Evolutionary conservation across 2,113 vertebrate genomes (phyloP).

Genomic region (Arizona elegans): DNA sequence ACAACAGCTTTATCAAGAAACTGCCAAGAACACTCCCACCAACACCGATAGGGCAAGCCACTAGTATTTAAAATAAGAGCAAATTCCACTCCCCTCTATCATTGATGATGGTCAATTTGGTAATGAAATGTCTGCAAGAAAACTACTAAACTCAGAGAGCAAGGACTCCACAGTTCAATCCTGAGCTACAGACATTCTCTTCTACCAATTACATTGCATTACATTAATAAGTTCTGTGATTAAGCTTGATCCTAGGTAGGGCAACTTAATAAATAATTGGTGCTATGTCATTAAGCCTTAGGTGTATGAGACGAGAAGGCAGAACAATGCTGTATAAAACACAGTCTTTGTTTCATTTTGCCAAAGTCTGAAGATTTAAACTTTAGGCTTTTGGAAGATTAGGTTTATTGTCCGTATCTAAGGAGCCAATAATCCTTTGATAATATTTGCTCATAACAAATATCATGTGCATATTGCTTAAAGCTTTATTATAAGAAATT

Average conservation of each 20-base stretch:
- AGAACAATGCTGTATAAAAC: conserved; percentile 31
- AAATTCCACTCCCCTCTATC: too few species aligned
- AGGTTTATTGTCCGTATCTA: conserved; percentile 46
- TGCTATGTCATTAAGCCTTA: neutral
- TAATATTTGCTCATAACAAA: conserved; percentile 27
- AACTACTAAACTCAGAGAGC: too few species aligned
- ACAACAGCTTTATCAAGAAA: too few species aligned
- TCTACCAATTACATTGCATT: too few species aligned
- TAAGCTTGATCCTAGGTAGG: neutral
- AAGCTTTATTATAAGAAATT: conserved; percentile 36
- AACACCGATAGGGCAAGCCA: too few species aligned
- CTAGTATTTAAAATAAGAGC: too few species aligned
- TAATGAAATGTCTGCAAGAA: too few species aligned
- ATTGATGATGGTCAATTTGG: too few species aligned
- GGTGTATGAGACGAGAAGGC: neutral
- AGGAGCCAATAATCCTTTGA: conserved; percentile 29
- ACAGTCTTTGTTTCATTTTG: conserved; percentile 37
- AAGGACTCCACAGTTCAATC: too few species aligned
- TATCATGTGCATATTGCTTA: conserved; percentile 34
- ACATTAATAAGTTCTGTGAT: neutral
- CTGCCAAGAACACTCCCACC: too few species aligned
- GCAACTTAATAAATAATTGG: neutral
- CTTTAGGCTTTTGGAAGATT: conserved; percentile 38
- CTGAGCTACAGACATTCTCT: too few species aligned
- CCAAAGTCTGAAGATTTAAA: conserved; percentile 21